Evolutionary conservation across 1,140 invertebrate species (phyloP).

Genomic region (Drosophila subobscura): DNA sequence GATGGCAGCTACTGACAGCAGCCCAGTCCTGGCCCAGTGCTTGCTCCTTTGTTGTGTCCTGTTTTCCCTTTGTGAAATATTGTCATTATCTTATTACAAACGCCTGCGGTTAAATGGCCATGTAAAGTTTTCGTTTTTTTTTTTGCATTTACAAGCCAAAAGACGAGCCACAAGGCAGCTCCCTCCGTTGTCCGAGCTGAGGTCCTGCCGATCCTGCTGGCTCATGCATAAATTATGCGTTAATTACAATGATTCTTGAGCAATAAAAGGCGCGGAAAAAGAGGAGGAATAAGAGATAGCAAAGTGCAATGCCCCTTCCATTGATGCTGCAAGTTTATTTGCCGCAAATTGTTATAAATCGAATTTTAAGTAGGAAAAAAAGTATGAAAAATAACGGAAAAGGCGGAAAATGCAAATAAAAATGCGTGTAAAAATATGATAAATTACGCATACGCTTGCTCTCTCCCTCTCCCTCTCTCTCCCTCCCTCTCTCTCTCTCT

Average conservation of each 20-base stretch:
- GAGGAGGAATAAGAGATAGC: neutral
- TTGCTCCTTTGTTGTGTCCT: slow-evolving; percentile 7
- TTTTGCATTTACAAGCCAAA: slow-evolving; percentile 46
- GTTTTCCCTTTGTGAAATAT: slow-evolving; percentile 52
- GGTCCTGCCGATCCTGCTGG: slow-evolving; percentile 17
- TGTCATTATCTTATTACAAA: slow-evolving; percentile 59
- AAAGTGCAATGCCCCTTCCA: slow-evolving; percentile 40
- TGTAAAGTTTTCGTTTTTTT: slow-evolving; percentile 50
- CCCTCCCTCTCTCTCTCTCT: slow-evolving; percentile 7
- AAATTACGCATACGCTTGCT: slow-evolving; percentile 64
- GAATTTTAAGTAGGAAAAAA: slow-evolving; percentile 65
- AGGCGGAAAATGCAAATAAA: slow-evolving; percentile 61
- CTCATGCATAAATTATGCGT: slow-evolving; percentile 60
- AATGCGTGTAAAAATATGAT: slow-evolving; percentile 65
- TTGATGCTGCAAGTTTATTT: slow-evolving; percentile 72
- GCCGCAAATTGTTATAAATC: slow-evolving; percentile 76
- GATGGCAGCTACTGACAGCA: neutral
- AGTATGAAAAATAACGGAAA: slow-evolving; percentile 9
- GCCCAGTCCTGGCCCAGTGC: no score
- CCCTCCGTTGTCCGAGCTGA: neutral
- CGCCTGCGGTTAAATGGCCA: slow-evolving; percentile 56
- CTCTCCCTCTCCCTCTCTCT: neutral
- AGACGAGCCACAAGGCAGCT: slow-evolving; percentile 10
- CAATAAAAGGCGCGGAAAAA: neutral
- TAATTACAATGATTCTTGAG: slow-evolving; percentile 46